Evolutionary conservation across 2,888 invertebrate genomes (phyloP).

Genomic region (Nymphalis c-album): DNA sequence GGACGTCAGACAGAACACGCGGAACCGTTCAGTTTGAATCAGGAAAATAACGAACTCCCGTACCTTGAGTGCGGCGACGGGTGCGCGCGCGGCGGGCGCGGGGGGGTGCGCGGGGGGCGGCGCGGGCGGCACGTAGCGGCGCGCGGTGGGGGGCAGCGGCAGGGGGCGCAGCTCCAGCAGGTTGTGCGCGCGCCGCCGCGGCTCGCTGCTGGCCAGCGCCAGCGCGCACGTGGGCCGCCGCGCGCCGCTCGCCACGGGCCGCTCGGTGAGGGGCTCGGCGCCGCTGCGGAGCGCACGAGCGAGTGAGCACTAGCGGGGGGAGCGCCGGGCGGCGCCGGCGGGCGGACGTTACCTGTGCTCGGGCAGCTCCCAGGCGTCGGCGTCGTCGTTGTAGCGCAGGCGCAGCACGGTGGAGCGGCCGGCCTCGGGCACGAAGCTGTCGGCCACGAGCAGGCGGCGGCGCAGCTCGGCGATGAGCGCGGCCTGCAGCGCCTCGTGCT

Average conservation of each 20-base stretch:
- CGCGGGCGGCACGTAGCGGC: conserved; percentile 86
- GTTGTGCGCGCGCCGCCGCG: conserved; percentile 83
- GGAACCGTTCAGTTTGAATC: too few species aligned
- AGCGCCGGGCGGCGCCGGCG: conserved; percentile 6
- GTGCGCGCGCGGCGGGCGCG: conserved; percentile 23
- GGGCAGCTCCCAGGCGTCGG: conserved; percentile 62
- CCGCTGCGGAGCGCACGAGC: conserved; percentile 40
- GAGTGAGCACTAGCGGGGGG: background rate
- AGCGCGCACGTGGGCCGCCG: conserved; percentile 84
- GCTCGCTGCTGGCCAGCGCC: conserved; percentile 79
- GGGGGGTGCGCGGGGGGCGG: conserved; percentile 53
- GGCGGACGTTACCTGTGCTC: conserved; percentile 42
- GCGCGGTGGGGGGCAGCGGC: conserved; percentile 88
- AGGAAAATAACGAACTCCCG: too few species aligned
- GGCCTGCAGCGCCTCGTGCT: conserved; percentile 90
- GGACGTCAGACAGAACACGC: too few species aligned
- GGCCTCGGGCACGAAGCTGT: conserved; percentile 90
- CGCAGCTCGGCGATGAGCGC: conserved; percentile 85
- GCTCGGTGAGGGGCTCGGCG: conserved; percentile 64
- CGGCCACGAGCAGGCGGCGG: conserved; percentile 91
- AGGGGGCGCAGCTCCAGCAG: conserved; percentile 88
- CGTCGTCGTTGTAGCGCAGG: conserved; percentile 62
- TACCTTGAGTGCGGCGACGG: background rate
- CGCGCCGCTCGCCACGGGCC: conserved; percentile 84
- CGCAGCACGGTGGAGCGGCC: conserved; percentile 54